Evolutionary conservation across 2,797 vertebrate species (phyloP), one percentile per base, ranked within the genome.

Genomic region (Serranus cabrilla): DNA sequence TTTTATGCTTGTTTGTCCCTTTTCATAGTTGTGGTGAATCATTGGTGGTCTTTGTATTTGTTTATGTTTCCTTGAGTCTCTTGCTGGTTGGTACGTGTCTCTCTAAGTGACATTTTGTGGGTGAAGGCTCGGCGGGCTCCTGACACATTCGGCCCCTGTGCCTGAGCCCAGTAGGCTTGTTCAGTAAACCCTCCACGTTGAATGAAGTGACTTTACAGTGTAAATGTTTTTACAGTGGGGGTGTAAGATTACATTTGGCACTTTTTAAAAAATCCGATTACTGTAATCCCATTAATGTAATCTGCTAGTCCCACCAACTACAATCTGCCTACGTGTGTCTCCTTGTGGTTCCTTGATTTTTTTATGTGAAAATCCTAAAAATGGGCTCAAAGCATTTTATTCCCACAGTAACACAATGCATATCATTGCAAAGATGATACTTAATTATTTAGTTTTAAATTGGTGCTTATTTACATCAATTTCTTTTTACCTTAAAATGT

Each of bases 241-340:
- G 46, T 65, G 46, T 66, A 18, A 39, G 18, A 63, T 62, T 46
- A 63, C 16, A 25, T 47, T 62, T 8, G n/a, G 23, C 51, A 59
- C 57, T 50, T 54, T 72, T 43, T 23, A 11, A 56, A 34, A 50
- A 64, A 64, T 71, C 51, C 0, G 31, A 57, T 76, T 64, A 69
- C 18, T 42, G 14, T 78, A 62, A 79, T 73, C 42, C 27, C 34
- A 20, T 71, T 58, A 67, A 61, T 65, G 25, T 45, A 34, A 63
- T 73, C 21, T 52, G 57, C 40, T 39, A 37, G 17, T 60, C 34
- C 20, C 45, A 45, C 47, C 21, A 6, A 12, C 9, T 47, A 27
- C 34, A 5, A 5, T 18, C 14, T 17, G 5, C 17, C 23, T 5
- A 42, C 8, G 7, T 25, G 20, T 23, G 10, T 31, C 10, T 34